phyloP scores from a whole-genome alignment of 1,140 invertebrate genomes.

The Stenopsyche tienmushanensis region DNA sequence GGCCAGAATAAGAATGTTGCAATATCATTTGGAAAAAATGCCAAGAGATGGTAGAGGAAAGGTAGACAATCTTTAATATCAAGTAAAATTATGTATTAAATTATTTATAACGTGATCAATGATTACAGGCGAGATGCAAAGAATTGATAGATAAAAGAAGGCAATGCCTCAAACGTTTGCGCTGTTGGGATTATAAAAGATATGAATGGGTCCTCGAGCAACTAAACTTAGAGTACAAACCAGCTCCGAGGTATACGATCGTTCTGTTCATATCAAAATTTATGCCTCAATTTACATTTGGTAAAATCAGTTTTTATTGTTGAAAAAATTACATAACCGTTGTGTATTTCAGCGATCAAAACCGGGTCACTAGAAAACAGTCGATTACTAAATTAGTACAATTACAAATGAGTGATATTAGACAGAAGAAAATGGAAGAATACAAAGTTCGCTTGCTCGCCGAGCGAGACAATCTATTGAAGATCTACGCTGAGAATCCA shows the following conservation, averaged over 20 bases:
- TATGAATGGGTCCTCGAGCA: constrained; percentile 86
- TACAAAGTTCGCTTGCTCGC: constrained; percentile 64
- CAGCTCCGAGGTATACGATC: constrained; percentile 58
- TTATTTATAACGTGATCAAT: constrained; percentile 8
- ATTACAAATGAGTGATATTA: constrained; percentile 67
- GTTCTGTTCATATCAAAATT: too few species aligned
- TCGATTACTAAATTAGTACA: constrained; percentile 65
- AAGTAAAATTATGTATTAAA: not conserved
- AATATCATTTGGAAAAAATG: constrained; percentile 53
- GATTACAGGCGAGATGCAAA: constrained; percentile 56
- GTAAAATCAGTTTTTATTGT: constrained; percentile 4
- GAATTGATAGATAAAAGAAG: constrained; percentile 76
- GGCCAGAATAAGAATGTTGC: constrained; percentile 56
- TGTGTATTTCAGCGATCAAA: not conserved
- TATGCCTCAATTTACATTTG: constrained; percentile 2
- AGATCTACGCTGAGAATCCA: constrained; percentile 55
- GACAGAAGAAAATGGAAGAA: constrained; percentile 61
- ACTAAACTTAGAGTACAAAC: constrained; percentile 75
- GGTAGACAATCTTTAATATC: constrained; percentile 41
- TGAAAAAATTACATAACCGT: not conserved
- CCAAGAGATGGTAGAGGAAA: constrained; percentile 58
- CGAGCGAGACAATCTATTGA: constrained; percentile 68
- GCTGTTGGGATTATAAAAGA: constrained; percentile 75
- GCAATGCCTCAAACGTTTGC: constrained; percentile 67
- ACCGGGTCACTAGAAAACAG: constrained; percentile 65